Evolutionary conservation across 2,113 vertebrate species (phyloP), one percentile per base, ranked within the genome.

Genomic region (Sigmodon hispidus): DNA sequence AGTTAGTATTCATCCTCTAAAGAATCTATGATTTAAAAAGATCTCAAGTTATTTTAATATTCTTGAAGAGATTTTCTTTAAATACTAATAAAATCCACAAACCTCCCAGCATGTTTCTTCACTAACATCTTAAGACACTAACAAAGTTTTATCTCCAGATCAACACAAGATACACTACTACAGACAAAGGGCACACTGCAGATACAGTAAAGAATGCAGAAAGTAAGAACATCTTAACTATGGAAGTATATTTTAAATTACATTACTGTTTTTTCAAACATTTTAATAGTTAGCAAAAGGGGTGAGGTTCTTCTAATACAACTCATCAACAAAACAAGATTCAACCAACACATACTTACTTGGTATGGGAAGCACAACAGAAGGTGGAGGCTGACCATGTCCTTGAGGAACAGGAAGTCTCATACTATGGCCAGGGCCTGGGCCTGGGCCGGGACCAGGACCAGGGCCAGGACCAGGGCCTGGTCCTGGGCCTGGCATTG

Each of bases 311-410:
- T 90, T 84, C 11, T 63, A 83, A 85, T 40, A 94, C 52, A 96
- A 86, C 81, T 87, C 76, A 93, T 50, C 13, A 40, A 40, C 69
- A 84, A 84, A 86, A 83, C 84, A 93, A 73, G 17, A 70, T 31
- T 67, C 77, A 77, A 80, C 16, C 17, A 84, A 65, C 21, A 83
- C 52, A 63, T 87, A 98, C 99, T 99, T 97, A 99, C 99, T 98
- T 65, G 99, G 98, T 95, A 99, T 98, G 0, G 99, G 99, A 98
- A 99, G 99, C 98, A 99, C 98, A 43, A 99, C 98, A 2, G 99
- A 99, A 73, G 99, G 99, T 0, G 99, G 99, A 1, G 99, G 98
- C 90, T 99, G 99, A 8, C 99, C 98, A 77, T 99, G 99, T 15
- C 98, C 98, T 10, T 99, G 99, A 50, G 99, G 99, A 94, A 99